Evolutionary conservation across 2,888 invertebrate genomes (phyloP), one percentile per base, ranked within the genome.

Genomic region (Oxycera nigricornis): DNA sequence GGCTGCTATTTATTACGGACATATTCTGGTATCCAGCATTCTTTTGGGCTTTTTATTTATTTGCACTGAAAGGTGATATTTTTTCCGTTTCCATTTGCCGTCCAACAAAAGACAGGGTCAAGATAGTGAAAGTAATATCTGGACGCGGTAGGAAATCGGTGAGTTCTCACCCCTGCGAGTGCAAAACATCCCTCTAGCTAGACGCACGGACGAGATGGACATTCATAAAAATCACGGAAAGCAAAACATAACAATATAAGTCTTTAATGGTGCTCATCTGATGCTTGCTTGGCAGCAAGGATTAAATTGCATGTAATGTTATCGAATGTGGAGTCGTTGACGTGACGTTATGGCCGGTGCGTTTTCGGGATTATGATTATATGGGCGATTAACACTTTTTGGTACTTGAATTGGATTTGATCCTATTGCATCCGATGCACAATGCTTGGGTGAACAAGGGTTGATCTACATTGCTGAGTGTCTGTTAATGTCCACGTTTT

Each of bases 21-120:
- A 9, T 26, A 22, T 20, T 52, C 35, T 28, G 39, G 26, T 17
- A 35, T 65, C 41, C 39, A 20, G 39, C 6, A 41, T 65, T 41
- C 24, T 65, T 55, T 22, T 30, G 9, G n/a, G 55, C 70, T 70
- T 70, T 70, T 70, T 52, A 70, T 70, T 55, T 70, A 70, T 70
- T 70, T 70, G 70, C 20, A 30, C 6, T 70, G 70, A 30, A 70
- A 70, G 35, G 70, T 70, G 35, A 70, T 70, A 70, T 70, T 52
- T 70, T 70, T 30, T 52, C 55, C 22, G 31, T 28, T 50, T 50
- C 17, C 46, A 22, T 68, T 68, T 68, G 9, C 17, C n/a, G 50
- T 31, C 50, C 28, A 68, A 68, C 68, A 68, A 68, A 50, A 46
- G 68, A 52, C 41, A 35, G 35, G 11, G 11, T 11, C 6, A 35